A percentile compares a stretch with the other conserved stretches of the same genome.
Conservation (phyloP, 2,888 invertebrate species). For the Drosophila kuntzei region DNA sequence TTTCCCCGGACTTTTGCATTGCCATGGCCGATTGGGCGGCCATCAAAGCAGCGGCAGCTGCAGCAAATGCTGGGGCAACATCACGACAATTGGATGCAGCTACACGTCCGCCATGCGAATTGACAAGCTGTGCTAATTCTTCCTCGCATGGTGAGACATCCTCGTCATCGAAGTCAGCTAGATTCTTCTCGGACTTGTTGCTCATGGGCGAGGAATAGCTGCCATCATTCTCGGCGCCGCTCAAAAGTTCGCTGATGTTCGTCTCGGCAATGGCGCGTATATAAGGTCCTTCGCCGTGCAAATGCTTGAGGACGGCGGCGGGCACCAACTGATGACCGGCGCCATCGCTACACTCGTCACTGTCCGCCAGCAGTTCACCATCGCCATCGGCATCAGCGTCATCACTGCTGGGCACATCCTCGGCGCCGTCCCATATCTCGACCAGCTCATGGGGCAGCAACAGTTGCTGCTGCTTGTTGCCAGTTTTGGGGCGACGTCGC, state of each 20-base stretch:
- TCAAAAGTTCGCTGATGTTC: constrained; percentile 85
- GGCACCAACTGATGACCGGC: constrained; percentile 84
- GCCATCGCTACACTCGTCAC: constrained; percentile 85
- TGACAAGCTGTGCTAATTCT: constrained; percentile 91
- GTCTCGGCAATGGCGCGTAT: constrained; percentile 86
- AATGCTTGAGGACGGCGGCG: constrained; percentile 84
- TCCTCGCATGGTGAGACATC: constrained; percentile 95
- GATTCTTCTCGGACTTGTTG: constrained; percentile 96
- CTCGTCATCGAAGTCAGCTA: constrained; percentile 97
- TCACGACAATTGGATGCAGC: constrained; percentile 82
- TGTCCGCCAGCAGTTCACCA: constrained; percentile 84
- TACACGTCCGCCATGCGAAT: constrained; percentile 84
- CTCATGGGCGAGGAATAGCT: constrained; percentile 97
- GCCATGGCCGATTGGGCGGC: constrained; percentile 83
- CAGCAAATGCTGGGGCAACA: constrained; percentile 82
- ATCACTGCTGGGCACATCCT: constrained; percentile 83
- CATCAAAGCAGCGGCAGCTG: constrained; percentile 82
- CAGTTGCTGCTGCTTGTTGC: constrained; percentile 79
- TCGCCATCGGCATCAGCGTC: constrained; percentile 84
- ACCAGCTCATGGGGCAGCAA: constrained; percentile 86
- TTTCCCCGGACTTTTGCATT: constrained; percentile 77
- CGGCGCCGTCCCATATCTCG: constrained; percentile 88
- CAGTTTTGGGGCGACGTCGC: constrained; percentile 82
- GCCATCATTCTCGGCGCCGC: constrained; percentile 91
- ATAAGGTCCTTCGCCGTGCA: constrained; percentile 86